A percentile compares a stretch with the other conserved stretches of the same genome.
These are phyloP conservation scores for Stegodyphus dumicola DNA, from an alignment of 1,140 invertebrate species.

Conservation along the genomic window DNA sequence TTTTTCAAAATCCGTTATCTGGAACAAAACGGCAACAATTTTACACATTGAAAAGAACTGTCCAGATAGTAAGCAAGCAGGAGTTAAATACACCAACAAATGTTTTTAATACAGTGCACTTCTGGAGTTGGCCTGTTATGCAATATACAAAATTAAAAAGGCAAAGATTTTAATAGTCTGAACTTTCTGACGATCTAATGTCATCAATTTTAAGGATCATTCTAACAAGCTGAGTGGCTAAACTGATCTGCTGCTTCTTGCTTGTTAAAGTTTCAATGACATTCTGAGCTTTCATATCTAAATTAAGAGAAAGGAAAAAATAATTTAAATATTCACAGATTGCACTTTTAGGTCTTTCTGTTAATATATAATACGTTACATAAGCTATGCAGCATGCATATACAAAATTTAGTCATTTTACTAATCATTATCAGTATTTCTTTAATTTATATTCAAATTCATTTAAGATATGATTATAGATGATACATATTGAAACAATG, in stretches of 20 bases:
- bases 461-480: not conserved
- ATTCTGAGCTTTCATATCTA: constrained; percentile 95
- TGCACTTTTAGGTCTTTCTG: too few relatives aligned
- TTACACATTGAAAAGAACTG: too few relatives aligned
- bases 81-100: too few relatives aligned
- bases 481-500: not conserved
- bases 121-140: too few relatives aligned
- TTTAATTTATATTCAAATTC: not conserved
- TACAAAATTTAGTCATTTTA: too few relatives aligned
- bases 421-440: not conserved
- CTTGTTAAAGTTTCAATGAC: constrained; percentile 97
- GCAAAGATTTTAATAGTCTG: constrained; percentile 5
- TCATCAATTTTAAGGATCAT: constrained; percentile 99
- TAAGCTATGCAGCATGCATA: too few relatives aligned
- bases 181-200: constrained; percentile 81
- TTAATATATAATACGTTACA: too few relatives aligned
- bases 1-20: too few relatives aligned
- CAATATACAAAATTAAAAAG: too few relatives aligned
- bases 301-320: constrained; percentile 67
- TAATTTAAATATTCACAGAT: not conserved
- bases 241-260: constrained; percentile 96
- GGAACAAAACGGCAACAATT: too few relatives aligned
- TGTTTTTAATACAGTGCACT: too few relatives aligned
- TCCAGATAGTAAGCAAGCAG: too few relatives aligned
- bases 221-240: constrained; percentile 97